Conservation (phyloP, 2,113 vertebrate species). For the Neoarius graeffei region DNA sequence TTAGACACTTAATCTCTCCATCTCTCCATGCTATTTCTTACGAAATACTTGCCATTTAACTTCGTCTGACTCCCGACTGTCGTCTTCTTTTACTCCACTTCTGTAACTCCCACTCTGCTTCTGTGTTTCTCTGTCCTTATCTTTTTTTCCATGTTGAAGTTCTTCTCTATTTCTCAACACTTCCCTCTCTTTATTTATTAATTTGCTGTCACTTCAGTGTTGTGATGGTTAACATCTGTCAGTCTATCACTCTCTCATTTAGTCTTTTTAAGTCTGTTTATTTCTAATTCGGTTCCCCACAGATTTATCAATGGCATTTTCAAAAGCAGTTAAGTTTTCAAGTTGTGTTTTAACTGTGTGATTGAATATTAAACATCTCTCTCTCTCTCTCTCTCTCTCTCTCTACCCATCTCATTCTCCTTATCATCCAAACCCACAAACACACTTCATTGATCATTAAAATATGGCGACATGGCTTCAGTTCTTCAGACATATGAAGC, state of each 20-base stretch:
- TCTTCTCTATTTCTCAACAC: background rate
- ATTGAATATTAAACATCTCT: slow-evolving; percentile 23
- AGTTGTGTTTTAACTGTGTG: background rate
- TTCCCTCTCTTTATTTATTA: background rate
- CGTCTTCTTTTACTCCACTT: background rate
- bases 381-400: slow-evolving; percentile 53
- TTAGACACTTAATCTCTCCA: background rate
- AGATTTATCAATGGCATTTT: background rate
- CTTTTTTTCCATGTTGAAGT: background rate
- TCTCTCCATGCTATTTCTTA: background rate
- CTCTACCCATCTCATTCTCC: slow-evolving; percentile 51
- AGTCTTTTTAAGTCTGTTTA: background rate
- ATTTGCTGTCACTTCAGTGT: background rate
- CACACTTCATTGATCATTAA: slow-evolving; percentile 19
- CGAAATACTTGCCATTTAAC: background rate
- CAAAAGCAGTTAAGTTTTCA: background rate
- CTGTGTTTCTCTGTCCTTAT: background rate
- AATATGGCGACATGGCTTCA: background rate
- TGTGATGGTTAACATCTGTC: background rate
- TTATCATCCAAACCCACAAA: slow-evolving; percentile 35
- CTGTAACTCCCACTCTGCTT: background rate
- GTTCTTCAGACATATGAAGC: slow-evolving; percentile 11
- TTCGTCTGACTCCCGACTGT: background rate
- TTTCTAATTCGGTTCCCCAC: background rate
- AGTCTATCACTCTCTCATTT: background rate